Evolutionary conservation across 2,888 invertebrate genomes (phyloP).

Genomic region (Cotesia congregata): DNA sequence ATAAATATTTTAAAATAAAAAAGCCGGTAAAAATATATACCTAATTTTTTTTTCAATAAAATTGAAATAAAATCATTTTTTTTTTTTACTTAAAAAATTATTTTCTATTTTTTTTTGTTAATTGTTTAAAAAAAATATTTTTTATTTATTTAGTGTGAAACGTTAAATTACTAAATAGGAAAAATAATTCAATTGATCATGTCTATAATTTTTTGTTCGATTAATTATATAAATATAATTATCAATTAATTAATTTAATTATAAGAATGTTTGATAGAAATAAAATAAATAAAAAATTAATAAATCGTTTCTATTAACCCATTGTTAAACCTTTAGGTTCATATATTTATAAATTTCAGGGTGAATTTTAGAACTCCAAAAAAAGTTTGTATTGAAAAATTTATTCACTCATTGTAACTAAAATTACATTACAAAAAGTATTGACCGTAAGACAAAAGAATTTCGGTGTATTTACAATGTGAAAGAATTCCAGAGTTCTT

Average conservation of each 20-base stretch:
- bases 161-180: background rate
- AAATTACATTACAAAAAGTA: constrained; percentile 5
- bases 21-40: background rate
- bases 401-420: background rate
- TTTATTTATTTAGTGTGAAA: background rate
- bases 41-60: constrained; percentile 11
- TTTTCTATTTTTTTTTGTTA: background rate
- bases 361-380: no score
- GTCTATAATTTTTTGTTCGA: background rate
- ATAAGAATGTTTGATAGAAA: no score
- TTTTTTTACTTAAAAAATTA: constrained; percentile 17
- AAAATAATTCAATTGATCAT: background rate
- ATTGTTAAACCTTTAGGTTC: no score
- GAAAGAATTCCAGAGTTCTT: background rate
- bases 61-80: background rate
- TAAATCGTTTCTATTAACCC: no score
- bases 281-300: background rate
- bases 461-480: background rate
- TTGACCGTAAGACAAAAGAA: background rate
- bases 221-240: background rate
- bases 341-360: no score
- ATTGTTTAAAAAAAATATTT: background rate
- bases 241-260: background rate
- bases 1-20: background rate
- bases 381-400: background rate